A percentile compares a stretch with the other conserved stretches of the same genome.
These are phyloP conservation scores for Cyprinodon tularosa DNA, from an alignment of 2,113 vertebrate species.

Conservation along the genomic window DNA sequence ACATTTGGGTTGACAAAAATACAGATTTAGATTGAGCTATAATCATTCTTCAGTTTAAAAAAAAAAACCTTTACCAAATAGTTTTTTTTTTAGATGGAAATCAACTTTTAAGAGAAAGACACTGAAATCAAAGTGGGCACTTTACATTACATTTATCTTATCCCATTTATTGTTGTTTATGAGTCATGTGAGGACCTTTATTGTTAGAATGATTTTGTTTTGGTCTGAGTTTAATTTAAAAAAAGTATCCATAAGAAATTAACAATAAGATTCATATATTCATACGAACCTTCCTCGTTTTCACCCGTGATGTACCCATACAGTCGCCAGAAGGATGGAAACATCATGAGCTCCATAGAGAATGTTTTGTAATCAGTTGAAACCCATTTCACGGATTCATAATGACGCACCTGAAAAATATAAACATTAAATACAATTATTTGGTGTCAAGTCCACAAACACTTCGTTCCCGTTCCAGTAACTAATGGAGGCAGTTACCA, in stretches of 20 bases:
- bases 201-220: too few species aligned
- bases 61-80: neutral
- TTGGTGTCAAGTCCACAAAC: neutral
- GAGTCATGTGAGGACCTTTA: neutral
- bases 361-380: constrained; percentile 39
- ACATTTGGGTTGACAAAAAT: neutral
- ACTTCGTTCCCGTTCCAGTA: neutral
- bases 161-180: neutral
- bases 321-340: constrained; percentile 61
- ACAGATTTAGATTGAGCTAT: neutral
- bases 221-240: too few species aligned
- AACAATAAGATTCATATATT: too few species aligned
- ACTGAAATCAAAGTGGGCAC: neutral
- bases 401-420: constrained; percentile 72
- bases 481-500: neutral
- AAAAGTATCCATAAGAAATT: too few species aligned
- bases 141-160: neutral
- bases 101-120: neutral
- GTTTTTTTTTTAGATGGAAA: neutral
- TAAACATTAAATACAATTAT: neutral
- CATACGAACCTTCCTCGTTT: constrained; percentile 63
- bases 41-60: neutral
- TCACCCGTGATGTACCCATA: constrained; percentile 73
- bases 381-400: constrained; percentile 72
- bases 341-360: constrained; percentile 54